Percentiles rank a stretch among this genome's conserved stretches.
These are phyloP conservation scores for Adrianichthys oophorus DNA, from an alignment of 2,797 vertebrate genomes.

Conservation along the genomic window DNA sequence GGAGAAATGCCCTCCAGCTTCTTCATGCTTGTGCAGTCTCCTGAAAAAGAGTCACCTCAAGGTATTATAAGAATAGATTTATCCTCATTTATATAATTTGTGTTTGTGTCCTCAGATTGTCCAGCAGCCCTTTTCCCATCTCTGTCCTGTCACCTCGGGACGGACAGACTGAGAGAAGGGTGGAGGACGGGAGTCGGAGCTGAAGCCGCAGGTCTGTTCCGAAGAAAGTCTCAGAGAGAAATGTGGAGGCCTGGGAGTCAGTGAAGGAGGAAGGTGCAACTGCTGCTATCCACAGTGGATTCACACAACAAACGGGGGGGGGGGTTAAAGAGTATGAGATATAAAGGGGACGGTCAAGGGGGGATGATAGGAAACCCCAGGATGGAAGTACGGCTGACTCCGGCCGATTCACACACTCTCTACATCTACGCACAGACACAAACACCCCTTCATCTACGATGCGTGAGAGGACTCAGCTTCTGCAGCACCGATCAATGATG, in stretches of 20 bases:
- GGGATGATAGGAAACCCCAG: slow-evolving; percentile 26
- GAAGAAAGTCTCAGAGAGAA: slow-evolving; percentile 30
- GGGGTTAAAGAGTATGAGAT: slow-evolving; percentile 44
- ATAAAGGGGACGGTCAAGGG: slow-evolving; percentile 30
- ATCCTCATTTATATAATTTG: slow-evolving; percentile 19
- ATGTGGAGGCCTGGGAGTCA: slow-evolving; percentile 37
- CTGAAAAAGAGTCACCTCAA: background rate
- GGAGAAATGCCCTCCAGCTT: background rate
- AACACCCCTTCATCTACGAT: slow-evolving; percentile 29
- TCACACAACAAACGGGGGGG: slow-evolving; percentile 64
- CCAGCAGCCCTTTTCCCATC: slow-evolving; percentile 79
- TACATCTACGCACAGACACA: slow-evolving; percentile 34
- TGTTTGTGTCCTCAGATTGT: slow-evolving; percentile 70
- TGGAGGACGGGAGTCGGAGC: slow-evolving; percentile 74
- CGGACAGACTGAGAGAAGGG: slow-evolving; percentile 77
- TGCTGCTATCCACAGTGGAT: slow-evolving; percentile 65
- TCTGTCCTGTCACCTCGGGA: slow-evolving; percentile 80
- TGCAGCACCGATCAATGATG: slow-evolving; percentile 29
- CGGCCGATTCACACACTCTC: slow-evolving; percentile 40
- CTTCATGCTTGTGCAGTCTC: background rate
- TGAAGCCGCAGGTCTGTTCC: slow-evolving; percentile 46
- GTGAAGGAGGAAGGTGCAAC: slow-evolving; percentile 62
- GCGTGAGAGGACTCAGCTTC: slow-evolving; percentile 17
- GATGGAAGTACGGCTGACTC: slow-evolving; percentile 46
- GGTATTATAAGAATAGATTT: no score